phyloP scores from a whole-genome alignment of 2,888 invertebrate species.

The Andrena bucephala region DNA sequence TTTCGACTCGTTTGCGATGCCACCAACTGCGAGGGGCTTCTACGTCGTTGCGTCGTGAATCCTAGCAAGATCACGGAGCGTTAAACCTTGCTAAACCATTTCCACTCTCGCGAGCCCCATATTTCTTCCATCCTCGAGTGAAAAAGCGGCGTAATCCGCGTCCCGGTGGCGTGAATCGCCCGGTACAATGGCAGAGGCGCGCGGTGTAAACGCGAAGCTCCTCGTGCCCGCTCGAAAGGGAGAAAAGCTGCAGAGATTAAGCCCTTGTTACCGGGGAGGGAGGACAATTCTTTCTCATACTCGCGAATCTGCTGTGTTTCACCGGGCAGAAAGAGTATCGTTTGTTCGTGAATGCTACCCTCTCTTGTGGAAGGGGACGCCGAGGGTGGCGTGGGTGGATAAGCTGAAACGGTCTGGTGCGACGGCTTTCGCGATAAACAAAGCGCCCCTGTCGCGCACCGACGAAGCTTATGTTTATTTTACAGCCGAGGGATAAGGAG shows the following conservation, averaged over 20 bases:
- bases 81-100: slow-evolving; percentile 24
- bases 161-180: slow-evolving; percentile 37
- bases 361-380: background rate
- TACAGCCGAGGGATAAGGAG: slow-evolving; percentile 27
- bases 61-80: slow-evolving; percentile 2
- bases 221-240: slow-evolving; percentile 44
- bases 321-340: slow-evolving; percentile 58
- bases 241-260: slow-evolving; percentile 65
- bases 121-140: slow-evolving; percentile 29
- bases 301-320: slow-evolving; percentile 52
- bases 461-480: slow-evolving; percentile 36
- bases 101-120: background rate
- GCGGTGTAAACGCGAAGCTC: slow-evolving; percentile 42
- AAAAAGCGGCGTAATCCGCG: slow-evolving; percentile 46
- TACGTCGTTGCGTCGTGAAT: background rate
- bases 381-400: slow-evolving; percentile 27
- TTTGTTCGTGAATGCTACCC: slow-evolving; percentile 54
- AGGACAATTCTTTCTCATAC: slow-evolving; percentile 60
- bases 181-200: slow-evolving; percentile 28
- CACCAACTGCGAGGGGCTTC: background rate
- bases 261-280: slow-evolving; percentile 61
- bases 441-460: slow-evolving; percentile 31
- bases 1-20: background rate
- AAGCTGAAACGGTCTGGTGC: slow-evolving; percentile 57
- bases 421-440: slow-evolving; percentile 56